Base-by-base conservation (phyloP, 1,140 invertebrate genomes). In the Diprion similis region DNA sequence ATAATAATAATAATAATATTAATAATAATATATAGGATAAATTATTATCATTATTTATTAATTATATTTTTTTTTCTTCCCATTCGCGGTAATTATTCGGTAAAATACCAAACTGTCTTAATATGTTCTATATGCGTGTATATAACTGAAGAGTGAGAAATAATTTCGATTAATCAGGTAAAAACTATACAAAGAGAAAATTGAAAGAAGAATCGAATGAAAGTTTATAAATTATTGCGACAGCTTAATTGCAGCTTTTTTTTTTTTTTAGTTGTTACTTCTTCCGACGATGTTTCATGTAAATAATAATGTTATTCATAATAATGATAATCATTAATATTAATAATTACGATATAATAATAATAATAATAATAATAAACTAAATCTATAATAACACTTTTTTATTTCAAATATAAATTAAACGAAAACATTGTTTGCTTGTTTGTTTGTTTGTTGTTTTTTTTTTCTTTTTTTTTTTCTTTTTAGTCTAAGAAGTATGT, bases 341-440 rank as follows among this genome's bases (percentile, higher is more conserved):
- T 59, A 78, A 78, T 77, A 77, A 77, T 71, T 75, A 74, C 67
- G 24, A 37, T 37, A 37, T 37, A 74, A 80, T 79, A 68, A 78
- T 79, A 78, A 69, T 79, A 76, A 77, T 83, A 79, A 37, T 76
- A 76, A 78, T 78, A 77, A 81, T 81, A 73, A 84, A 79, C 77
- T 80, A 81, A 85, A 80, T 83, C 79, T 83, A 85, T 76, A 80
- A 80, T 81, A 85, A 83, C 80, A 84, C 83, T 79, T 80, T 75
- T 72, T 78, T 75, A 71, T 78, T 80, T 79, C 77, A 77, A 75
- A 65, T 83, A 84, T 85, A 84, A 84, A 83, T 83, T 84, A 83
- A 84, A 84, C 75, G 79, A 83, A 83, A 84, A 83, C 76, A 80
- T 78, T 77, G 64, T 67, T 37, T 1, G 24, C 1, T 37, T 17